Base-by-base conservation (phyloP, 2,113 vertebrate genomes). In the Hystrix brachyura region DNA sequence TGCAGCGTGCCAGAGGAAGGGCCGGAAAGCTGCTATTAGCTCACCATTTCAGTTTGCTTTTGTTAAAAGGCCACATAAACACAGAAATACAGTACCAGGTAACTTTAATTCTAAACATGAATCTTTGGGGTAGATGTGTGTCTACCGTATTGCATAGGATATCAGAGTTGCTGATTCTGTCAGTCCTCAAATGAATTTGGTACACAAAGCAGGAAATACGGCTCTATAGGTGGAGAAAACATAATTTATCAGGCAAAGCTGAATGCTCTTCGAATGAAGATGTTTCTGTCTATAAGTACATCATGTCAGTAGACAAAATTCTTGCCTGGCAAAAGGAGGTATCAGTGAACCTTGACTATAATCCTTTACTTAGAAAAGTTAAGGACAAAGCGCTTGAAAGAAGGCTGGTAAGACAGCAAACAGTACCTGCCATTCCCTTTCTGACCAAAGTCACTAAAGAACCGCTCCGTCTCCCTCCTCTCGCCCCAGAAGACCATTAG, bases 1-100 rank as follows among this genome's bases (percentile, higher is more conserved):
- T 32, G 46, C 46, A 78, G 74, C 15, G 7, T 17, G 5, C 12
- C 0, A 1, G 46, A 3, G 19, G 0, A 87, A 46, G 1, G 5
- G 0, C 7, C 76, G 7, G n/a, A n/a, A 48, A 69, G 6, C n/a
- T 67, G 8, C 51, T 88, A 12, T 18, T 32, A 46, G 4, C 18
- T 60, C 34, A 32, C 64, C 38, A n/a, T 72, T 85, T 80, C 12
- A 12, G 38, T 34, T 93, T 74, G 3, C 25, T 1, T 72, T 60
- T 14, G 38, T 23, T 51, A 5, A 48, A 11, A 43, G 59, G 21
- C 4, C 74, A 21, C 25, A 18, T 55, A 84, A 71, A 72, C 57
- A 64, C 5, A 87, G 43, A 84, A 84, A 78, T 64, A 64, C 0
- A 59, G 8, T 7, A 64, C 5, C 2, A 32, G 3, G 5, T 65